These are phyloP conservation scores for Peromyscus aztecus DNA, from an alignment of 2,797 vertebrate species.

Conservation along the genomic window DNA sequence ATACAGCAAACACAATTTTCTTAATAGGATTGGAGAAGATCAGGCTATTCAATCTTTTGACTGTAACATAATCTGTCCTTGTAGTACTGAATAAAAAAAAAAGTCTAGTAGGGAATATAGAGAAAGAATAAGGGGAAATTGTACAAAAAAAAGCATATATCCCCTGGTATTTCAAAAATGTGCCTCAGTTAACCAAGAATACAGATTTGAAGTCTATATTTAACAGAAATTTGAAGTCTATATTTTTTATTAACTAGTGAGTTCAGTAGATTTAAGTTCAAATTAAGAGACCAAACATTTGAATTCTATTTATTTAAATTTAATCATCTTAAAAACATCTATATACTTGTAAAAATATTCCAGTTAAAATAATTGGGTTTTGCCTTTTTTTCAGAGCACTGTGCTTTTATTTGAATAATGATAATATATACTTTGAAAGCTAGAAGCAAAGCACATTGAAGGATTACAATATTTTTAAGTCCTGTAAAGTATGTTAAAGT, in stretches of 20 bases:
- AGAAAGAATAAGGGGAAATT: neutral
- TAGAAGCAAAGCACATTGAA: neutral
- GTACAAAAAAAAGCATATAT: neutral
- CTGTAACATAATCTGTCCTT: neutral
- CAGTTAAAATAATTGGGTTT: neutral
- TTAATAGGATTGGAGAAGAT: neutral
- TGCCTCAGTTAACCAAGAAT: neutral
- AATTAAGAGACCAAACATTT: constrained; percentile 12
- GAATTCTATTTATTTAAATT: constrained; percentile 47
- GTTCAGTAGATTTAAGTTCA: neutral
- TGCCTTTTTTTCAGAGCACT: constrained; percentile 12
- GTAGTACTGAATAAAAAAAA: neutral
- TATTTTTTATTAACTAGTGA: neutral
- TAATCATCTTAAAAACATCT: neutral
- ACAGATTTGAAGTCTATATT: neutral
- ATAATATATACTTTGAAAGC: neutral
- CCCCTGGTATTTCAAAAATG: constrained; percentile 19
- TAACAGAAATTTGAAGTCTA: neutral
- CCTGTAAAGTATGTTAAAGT: neutral
- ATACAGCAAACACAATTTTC: neutral
- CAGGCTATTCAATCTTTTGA: neutral
- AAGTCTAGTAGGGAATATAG: neutral
- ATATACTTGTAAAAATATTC: neutral
- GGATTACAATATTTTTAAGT: constrained; percentile 44
- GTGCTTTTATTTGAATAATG: constrained; percentile 5